These are phyloP conservation scores for Paramormyrops kingsleyae DNA, from an alignment of 2,113 vertebrate genomes.

Conservation along the genomic window DNA sequence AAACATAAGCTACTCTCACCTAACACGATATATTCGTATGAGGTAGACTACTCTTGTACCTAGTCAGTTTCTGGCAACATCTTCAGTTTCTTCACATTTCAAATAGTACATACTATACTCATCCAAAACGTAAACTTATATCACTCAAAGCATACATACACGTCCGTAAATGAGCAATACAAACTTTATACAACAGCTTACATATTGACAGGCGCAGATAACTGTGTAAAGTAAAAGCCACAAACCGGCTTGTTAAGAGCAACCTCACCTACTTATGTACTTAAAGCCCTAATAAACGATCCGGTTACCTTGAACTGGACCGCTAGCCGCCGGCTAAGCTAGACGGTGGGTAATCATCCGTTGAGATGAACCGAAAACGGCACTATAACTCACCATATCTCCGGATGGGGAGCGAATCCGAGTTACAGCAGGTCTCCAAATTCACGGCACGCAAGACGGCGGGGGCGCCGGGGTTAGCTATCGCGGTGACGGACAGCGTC, in stretches of 20 bases:
- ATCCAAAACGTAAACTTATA: background rate
- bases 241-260: background rate
- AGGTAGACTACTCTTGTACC: background rate
- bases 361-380: background rate
- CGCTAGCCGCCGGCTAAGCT: background rate
- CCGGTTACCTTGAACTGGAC: background rate
- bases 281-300: background rate
- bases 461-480: background rate
- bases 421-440: background rate
- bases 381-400: constrained; percentile 21
- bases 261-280: background rate
- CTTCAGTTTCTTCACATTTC: background rate
- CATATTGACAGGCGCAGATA: background rate
- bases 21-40: background rate
- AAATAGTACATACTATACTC: background rate
- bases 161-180: background rate
- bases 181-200: background rate
- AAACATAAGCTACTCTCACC: background rate
- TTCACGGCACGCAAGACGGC: background rate
- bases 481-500: background rate
- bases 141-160: background rate
- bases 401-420: background rate
- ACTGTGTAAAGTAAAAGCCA: background rate
- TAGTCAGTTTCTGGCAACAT: background rate
- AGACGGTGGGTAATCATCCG: background rate